Percentiles rank a stretch among this genome's conserved stretches.
Evolutionary conservation across 2,113 vertebrate genomes (phyloP).

Genomic region (Suricata suricatta): DNA sequence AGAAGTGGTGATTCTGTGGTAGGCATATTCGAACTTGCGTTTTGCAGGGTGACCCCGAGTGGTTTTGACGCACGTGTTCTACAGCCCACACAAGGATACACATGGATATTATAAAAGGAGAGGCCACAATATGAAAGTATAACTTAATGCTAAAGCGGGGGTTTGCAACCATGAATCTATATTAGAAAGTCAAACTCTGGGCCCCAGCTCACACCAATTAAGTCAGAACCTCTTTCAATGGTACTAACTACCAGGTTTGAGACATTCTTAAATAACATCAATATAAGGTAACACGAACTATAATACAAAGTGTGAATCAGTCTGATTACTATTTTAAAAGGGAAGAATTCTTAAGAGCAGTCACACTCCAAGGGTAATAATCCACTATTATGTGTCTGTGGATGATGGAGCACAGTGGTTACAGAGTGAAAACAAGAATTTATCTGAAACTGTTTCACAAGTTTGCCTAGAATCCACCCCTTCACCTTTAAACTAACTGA

Average conservation of each 20-base stretch:
- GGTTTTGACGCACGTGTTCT: neutral
- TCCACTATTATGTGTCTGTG: neutral
- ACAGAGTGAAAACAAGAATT: neutral
- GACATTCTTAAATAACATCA: neutral
- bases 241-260: neutral
- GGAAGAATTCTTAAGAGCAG: neutral
- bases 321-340: neutral
- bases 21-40: neutral
- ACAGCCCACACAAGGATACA: neutral
- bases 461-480: neutral
- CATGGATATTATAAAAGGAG: neutral
- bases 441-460: neutral
- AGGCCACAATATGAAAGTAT: neutral
- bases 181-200: neutral
- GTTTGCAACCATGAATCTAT: neutral
- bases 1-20: neutral
- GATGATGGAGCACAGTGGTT: neutral
- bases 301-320: neutral
- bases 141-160: neutral
- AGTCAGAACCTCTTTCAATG: neutral
- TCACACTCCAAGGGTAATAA: neutral
- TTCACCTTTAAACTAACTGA: neutral
- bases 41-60: neutral
- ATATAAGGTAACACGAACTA: neutral
- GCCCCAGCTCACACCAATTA: neutral